These are phyloP conservation scores for Chaenocephalus aceratus DNA, from an alignment of 2,113 vertebrate genomes.

Conservation along the genomic window DNA sequence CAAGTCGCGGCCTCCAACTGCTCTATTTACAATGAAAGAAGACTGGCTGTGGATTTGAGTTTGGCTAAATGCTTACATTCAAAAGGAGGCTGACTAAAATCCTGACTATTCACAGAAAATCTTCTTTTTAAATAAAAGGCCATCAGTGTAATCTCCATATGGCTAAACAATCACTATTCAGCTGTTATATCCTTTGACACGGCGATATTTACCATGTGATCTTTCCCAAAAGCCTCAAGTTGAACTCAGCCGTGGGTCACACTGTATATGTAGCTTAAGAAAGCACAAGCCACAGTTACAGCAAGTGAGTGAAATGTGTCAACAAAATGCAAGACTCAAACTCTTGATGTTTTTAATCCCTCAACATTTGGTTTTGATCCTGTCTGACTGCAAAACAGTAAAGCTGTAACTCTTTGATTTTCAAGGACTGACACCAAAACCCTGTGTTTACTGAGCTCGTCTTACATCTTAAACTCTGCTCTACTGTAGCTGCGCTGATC, in stretches of 20 bases:
- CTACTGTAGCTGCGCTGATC: conserved; percentile 11
- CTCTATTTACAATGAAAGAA: conserved; percentile 57
- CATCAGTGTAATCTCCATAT: conserved; percentile 20
- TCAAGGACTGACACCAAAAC: conserved; percentile 26
- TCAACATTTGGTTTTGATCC: conserved; percentile 25
- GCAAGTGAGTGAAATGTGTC: not conserved
- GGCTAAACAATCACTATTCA: not conserved
- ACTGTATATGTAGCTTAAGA: not conserved
- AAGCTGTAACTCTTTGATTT: conserved; percentile 39
- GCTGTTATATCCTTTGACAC: not conserved
- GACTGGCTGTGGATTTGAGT: conserved; percentile 49
- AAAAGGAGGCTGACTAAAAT: conserved; percentile 38
- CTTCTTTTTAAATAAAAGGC: conserved; percentile 19
- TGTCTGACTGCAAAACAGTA: conserved; percentile 12
- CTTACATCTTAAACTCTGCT: conserved; percentile 21
- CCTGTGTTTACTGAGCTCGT: conserved; percentile 37
- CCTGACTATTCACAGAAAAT: conserved; percentile 38
- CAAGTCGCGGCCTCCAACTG: conserved; percentile 51
- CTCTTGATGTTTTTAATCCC: not conserved
- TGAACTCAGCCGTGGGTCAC: not conserved
- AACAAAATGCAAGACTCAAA: not conserved
- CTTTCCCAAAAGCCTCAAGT: not conserved
- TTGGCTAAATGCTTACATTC: conserved; percentile 39
- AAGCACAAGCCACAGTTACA: not conserved
- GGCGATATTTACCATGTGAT: not conserved